Conservation (phyloP, 2,113 vertebrate species). For the Pygathrix nemaeus region DNA sequence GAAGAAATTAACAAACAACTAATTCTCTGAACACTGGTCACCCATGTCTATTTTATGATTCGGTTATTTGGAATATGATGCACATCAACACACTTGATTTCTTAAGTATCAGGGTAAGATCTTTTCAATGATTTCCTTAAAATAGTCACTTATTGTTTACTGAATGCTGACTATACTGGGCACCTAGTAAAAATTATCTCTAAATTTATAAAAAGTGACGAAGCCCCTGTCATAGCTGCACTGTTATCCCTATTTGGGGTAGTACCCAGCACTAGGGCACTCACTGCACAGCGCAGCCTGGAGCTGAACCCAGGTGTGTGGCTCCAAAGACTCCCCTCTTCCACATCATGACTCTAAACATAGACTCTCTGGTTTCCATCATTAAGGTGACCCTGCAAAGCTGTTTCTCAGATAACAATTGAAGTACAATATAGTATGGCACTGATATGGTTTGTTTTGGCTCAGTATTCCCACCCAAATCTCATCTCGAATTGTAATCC, state of each 20-base stretch:
- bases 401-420: neutral
- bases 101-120: neutral
- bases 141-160: neutral
- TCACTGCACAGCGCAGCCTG: accelerated
- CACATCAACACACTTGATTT: neutral
- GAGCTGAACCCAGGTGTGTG: neutral
- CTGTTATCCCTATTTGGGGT: no score
- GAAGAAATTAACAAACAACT: neutral
- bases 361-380: no score
- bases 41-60: neutral
- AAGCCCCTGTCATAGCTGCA: no score
- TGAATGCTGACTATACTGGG: neutral
- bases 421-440: neutral
- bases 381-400: no score
- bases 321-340: neutral
- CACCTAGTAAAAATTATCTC: neutral
- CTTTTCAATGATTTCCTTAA: neutral
- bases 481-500: no score
- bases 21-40: neutral
- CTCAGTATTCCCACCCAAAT: no score
- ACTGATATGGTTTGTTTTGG: no score
- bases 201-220: neutral
- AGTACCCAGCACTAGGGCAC: no score
- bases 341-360: neutral
- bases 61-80: neutral